Conservation (phyloP, 2,888 invertebrate species). For the Hymenopus coronatus region DNA sequence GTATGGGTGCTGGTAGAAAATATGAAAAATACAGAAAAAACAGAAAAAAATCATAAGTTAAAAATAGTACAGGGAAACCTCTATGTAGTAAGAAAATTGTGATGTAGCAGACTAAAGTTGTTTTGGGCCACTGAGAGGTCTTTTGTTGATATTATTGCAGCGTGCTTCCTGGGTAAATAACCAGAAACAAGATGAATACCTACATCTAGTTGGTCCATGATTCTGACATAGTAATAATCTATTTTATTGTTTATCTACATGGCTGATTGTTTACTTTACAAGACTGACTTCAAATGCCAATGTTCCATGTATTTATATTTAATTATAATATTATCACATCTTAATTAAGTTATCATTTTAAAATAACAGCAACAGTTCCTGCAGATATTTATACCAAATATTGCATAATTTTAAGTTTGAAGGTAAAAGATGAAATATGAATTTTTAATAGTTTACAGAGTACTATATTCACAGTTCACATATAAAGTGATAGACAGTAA, state of each 20-base stretch:
- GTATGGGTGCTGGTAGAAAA: slow-evolving; percentile 33
- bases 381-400: slow-evolving; percentile 37
- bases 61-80: not conserved
- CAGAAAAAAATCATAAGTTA: slow-evolving; percentile 7
- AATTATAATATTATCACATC: slow-evolving; percentile 33
- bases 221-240: not conserved
- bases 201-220: slow-evolving; percentile 2
- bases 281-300: slow-evolving; percentile 38
- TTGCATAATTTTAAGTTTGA: slow-evolving; percentile 35
- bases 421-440: slow-evolving; percentile 24
- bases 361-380: slow-evolving; percentile 36
- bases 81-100: not conserved
- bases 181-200: slow-evolving; percentile 9
- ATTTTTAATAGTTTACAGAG: slow-evolving; percentile 27
- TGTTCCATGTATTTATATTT: slow-evolving; percentile 36
- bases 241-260: slow-evolving; percentile 14
- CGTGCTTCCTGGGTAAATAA: slow-evolving; percentile 29
- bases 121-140: slow-evolving; percentile 14
- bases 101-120: slow-evolving; percentile 13
- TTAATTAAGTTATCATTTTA: slow-evolving; percentile 33
- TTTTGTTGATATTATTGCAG: slow-evolving; percentile 29
- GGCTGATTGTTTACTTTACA: slow-evolving; percentile 35
- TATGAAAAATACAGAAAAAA: not conserved
- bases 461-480: slow-evolving; percentile 25
- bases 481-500: slow-evolving; percentile 5